Conservation (phyloP, 2,888 invertebrate species). For the Hyalella azteca region DNA sequence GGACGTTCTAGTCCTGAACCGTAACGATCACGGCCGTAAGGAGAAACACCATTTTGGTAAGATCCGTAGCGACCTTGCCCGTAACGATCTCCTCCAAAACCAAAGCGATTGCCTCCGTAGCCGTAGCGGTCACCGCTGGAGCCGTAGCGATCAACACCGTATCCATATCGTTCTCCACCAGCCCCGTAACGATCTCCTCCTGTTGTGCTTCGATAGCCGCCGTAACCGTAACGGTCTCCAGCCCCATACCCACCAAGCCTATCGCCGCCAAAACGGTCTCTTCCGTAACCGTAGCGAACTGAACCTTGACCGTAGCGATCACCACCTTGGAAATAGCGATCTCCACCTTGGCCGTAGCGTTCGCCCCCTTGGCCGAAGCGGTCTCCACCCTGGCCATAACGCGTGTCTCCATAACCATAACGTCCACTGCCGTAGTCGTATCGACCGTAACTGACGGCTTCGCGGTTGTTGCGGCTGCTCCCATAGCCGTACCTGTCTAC, state of each 20-base stretch:
- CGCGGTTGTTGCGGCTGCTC: neutral
- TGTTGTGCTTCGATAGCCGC: neutral
- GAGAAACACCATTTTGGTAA: neutral
- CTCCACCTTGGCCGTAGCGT: neutral
- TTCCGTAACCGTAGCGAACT: neutral
- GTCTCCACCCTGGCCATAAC: neutral
- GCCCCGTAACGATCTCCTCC: slow-evolving; percentile 5
- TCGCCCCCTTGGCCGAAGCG: neutral
- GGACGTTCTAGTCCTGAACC: neutral
- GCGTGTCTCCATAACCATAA: neutral
- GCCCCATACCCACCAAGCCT: no score
- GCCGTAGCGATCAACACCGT: neutral
- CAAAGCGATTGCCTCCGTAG: neutral
- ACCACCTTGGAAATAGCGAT: neutral
- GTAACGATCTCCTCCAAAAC: neutral
- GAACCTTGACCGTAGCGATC: neutral
- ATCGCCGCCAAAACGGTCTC: neutral
- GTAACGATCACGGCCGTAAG: neutral
- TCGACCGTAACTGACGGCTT: neutral
- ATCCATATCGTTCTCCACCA: neutral
- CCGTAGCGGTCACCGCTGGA: neutral
- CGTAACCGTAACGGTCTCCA: neutral
- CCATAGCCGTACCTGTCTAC: neutral
- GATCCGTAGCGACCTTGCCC: neutral
- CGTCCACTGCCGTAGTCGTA: neutral